Conservation (phyloP, 53 echinoderm and acorn worm species). For the Hippasteria phrygiana region DNA sequence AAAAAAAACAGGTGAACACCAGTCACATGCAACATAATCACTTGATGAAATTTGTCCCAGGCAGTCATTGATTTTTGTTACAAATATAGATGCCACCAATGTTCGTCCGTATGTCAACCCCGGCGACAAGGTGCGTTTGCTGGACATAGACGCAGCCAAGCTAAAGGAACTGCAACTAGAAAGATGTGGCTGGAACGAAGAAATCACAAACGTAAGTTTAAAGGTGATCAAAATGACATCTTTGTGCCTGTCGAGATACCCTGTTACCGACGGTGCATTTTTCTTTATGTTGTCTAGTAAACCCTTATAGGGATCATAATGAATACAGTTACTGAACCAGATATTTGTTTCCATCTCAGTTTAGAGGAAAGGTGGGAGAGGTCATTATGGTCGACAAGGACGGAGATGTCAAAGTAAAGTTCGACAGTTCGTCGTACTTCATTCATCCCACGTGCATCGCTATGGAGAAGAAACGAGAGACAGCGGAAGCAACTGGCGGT, state of each 20-base stretch:
- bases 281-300: no score
- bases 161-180: constrained; percentile 63
- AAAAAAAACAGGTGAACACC: no score
- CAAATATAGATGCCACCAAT: neutral
- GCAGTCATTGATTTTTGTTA: no score
- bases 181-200: constrained; percentile 72
- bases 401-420: constrained; percentile 68
- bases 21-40: no score
- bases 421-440: constrained; percentile 31
- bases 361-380: constrained; percentile 44
- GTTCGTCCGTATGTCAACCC: constrained; percentile 12
- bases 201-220: constrained; percentile 51
- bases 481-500: neutral
- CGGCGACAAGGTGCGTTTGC: constrained; percentile 55
- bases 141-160: constrained; percentile 41
- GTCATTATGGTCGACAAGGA: constrained; percentile 56
- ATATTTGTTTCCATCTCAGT: neutral
- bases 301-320: no score
- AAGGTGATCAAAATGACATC: neutral
- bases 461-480: constrained; percentile 23
- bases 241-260: neutral
- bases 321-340: no score
- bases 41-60: no score
- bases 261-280: neutral
- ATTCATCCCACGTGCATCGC: constrained; percentile 55